phyloP scores from a whole-genome alignment of 2,113 vertebrate genomes.

The Raja brachyura region DNA sequence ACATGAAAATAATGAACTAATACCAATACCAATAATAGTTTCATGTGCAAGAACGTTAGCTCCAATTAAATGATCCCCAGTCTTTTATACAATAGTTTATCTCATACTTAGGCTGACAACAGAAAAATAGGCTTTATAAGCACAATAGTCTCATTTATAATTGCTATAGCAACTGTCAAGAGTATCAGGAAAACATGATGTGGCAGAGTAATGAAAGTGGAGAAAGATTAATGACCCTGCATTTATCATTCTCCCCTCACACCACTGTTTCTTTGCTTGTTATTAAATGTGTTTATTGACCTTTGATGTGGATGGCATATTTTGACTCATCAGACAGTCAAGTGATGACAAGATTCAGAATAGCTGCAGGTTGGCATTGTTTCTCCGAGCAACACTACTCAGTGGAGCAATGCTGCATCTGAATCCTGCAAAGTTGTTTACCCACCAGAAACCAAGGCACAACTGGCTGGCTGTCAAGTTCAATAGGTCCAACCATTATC shows the following conservation, averaged over 20 bases:
- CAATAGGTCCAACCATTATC: neutral
- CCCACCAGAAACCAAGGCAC: neutral
- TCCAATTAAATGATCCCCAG: neutral
- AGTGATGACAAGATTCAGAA: conserved; percentile 55
- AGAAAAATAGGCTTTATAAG: neutral
- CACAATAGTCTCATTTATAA: neutral
- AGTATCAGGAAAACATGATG: conserved; percentile 42
- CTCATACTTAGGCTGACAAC: neutral
- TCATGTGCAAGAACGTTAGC: neutral
- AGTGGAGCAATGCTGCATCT: neutral
- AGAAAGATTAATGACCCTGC: conserved; percentile 54
- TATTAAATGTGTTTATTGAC: conserved; percentile 54
- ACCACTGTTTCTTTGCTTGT: conserved; percentile 47
- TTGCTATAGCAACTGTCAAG: conserved; percentile 19
- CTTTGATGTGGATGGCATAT: conserved; percentile 47
- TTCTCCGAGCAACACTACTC: conserved; percentile 42
- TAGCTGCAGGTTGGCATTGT: conserved; percentile 45
- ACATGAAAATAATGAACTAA: no score
- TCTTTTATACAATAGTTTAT: neutral
- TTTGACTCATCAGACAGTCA: conserved; percentile 53
- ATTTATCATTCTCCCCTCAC: conserved; percentile 49
- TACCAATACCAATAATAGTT: neutral
- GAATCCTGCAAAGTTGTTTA: neutral
- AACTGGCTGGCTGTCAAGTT: neutral
- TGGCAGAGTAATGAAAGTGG: conserved; percentile 43